Percentiles rank a stretch among this genome's conserved stretches.
Evolutionary conservation across 2,797 vertebrate genomes (phyloP).

Genomic region (Erethizon dorsatum): DNA sequence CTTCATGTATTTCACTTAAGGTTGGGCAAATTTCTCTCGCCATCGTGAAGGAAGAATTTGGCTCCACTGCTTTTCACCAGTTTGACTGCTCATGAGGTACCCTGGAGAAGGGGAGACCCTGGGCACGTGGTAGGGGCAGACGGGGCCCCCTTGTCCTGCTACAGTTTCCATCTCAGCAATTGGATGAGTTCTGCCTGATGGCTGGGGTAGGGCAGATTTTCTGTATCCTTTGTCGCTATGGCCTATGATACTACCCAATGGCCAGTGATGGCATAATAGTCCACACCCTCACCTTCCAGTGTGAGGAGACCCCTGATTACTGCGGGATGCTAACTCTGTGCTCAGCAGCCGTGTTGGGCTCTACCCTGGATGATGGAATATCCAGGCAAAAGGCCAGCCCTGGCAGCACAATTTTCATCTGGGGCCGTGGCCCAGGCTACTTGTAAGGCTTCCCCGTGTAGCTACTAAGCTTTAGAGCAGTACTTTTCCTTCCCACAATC

Average conservation of each 20-base stretch:
- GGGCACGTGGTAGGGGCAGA: too few species aligned
- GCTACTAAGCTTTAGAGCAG: neutral
- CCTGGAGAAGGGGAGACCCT: neutral
- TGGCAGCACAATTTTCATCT: neutral
- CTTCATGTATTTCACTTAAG: slow-evolving; percentile 37
- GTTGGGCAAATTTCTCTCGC: neutral
- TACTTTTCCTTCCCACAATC: too few species aligned
- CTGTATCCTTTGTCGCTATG: neutral
- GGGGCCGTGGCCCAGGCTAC: neutral
- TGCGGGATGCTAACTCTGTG: neutral
- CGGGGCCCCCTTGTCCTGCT: neutral
- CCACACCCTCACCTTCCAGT: neutral
- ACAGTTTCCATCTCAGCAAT: neutral
- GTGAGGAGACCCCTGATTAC: neutral
- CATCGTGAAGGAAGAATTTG: slow-evolving; percentile 10
- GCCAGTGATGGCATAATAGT: rapidly evolving
- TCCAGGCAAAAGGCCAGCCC: too few species aligned
- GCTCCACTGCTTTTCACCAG: neutral
- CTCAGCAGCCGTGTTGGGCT: neutral
- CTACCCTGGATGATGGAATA: neutral
- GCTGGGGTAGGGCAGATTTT: too few species aligned
- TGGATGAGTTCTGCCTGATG: neutral
- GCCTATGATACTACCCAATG: slow-evolving; percentile 63
- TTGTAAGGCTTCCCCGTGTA: neutral
- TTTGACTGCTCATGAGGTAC: neutral